Evolutionary conservation across 1,140 invertebrate genomes (phyloP), one percentile per base, ranked within the genome.

Genomic region (Bombus sylvicola): DNA sequence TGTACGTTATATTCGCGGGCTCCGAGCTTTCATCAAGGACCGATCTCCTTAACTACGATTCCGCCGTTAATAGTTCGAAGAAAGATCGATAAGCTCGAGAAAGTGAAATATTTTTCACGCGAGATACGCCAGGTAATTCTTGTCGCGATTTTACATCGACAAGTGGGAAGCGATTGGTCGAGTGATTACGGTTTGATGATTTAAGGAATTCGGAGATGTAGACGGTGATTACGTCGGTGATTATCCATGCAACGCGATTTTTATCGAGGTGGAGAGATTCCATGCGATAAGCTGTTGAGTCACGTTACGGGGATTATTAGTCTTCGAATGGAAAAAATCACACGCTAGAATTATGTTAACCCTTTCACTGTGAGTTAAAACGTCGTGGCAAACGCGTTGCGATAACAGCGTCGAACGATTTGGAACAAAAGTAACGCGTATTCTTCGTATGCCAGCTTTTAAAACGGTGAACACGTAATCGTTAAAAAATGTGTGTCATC

Each of bases 1-100:
- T 71, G 71, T 73, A 62, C 62, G 78, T 74, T 47, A 83, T 41
- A 83, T 83, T 81, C 68, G 85, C 68, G 71, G 71, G 41, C 41
- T 43, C 78, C 66, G 75, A 88, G 81, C 74, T 77, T 37, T 62
- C 85, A 81, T 76, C 18, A 3, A 28, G 6, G 8, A 13, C 22
- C 25, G 22, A 66, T 31, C 22, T 31, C 31, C 25, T 57, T 28
- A 57, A 76, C 31, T 8, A 31, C 12, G 4, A 37, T 25, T 5
- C 47, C 47, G 15, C 0, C 43, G 10, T 34, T 37, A 5, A 28
- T 8, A 53, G 6, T 13, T n/a, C 15, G 34, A 13, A 13, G 3
- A 34, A 25, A 25, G 43, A n/a, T 41, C 53, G 74, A 77, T 41
- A 31, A 53, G n/a, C 3, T 10, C 6, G 28, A 41, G 34, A 59